Conservation (phyloP, 2,797 vertebrate species). For the Syndactyla subalaris region DNA sequence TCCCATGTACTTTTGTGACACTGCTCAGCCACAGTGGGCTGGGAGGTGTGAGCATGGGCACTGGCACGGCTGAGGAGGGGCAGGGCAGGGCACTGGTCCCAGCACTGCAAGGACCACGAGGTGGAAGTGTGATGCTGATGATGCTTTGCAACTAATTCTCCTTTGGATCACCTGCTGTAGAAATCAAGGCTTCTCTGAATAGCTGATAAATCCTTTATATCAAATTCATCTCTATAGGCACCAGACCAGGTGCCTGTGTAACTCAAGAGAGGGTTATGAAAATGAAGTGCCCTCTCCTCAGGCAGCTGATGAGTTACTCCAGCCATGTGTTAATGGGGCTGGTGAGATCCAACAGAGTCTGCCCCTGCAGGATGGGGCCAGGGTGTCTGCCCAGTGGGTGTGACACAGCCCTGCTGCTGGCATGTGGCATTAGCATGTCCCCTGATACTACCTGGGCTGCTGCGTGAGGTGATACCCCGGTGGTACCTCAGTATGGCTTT, state of each 20-base stretch:
- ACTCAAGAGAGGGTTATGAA: background rate
- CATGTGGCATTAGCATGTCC: rapidly evolving
- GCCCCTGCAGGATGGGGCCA: rapidly evolving
- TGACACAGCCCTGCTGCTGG: background rate
- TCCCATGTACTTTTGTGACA: rapidly evolving
- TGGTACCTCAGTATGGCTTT: background rate
- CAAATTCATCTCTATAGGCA: background rate
- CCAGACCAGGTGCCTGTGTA: too few species aligned
- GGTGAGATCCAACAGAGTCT: background rate
- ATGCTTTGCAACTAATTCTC: background rate
- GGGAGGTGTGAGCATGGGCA: background rate
- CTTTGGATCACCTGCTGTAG: background rate
- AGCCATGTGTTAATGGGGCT: rapidly evolving
- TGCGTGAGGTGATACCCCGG: too few species aligned
- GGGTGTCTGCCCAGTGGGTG: background rate
- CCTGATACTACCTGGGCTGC: background rate
- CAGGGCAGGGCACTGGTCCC: background rate
- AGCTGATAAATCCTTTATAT: background rate
- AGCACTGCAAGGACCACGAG: rapidly evolving
- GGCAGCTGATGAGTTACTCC: background rate
- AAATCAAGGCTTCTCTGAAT: background rate
- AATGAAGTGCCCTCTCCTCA: background rate
- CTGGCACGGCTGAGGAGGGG: background rate
- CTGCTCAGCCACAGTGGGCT: background rate
- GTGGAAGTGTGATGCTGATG: background rate